A percentile compares a stretch with the other conserved stretches of the same genome.
phyloP scores from a whole-genome alignment of 2,888 invertebrate species.

The Dicycla oo region DNA sequence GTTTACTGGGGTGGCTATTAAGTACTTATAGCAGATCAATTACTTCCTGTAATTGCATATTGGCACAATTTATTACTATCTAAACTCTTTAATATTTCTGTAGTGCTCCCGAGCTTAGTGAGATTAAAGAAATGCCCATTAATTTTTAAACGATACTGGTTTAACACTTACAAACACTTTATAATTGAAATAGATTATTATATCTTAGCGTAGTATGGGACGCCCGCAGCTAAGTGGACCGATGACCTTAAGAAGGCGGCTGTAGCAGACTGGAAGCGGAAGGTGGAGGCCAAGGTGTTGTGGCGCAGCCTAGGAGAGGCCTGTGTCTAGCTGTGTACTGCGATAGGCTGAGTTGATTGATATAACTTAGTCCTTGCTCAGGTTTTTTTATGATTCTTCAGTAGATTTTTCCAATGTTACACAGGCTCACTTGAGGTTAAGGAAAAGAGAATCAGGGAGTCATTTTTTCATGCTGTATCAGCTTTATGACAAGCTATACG shows the following conservation, averaged over 20 bases:
- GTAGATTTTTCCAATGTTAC: background rate
- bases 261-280: too few species aligned
- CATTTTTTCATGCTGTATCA: background rate
- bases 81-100: background rate
- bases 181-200: too few species aligned
- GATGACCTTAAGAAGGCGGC: too few species aligned
- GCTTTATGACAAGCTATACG: background rate
- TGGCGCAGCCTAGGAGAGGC: too few species aligned
- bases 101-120: slow-evolving; percentile 16
- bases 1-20: slow-evolving; percentile 3
- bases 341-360: too few species aligned
- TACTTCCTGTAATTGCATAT: slow-evolving; percentile 21
- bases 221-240: too few species aligned
- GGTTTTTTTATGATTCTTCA: background rate
- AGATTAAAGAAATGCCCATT: too few species aligned
- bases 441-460: background rate
- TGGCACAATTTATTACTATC: slow-evolving; percentile 12
- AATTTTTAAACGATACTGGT: slow-evolving; percentile 5
- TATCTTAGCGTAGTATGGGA: too few species aligned
- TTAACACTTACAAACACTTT: slow-evolving; percentile 5
- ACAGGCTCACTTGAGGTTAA: background rate
- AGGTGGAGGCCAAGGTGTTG: too few species aligned
- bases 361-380: background rate
- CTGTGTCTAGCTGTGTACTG: too few species aligned
- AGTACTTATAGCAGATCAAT: slow-evolving; percentile 29